A percentile compares a stretch with the other conserved stretches of the same genome.
Evolutionary conservation across 2,888 invertebrate species (phyloP).

Genomic region (Temnothorax ravouxi): DNA sequence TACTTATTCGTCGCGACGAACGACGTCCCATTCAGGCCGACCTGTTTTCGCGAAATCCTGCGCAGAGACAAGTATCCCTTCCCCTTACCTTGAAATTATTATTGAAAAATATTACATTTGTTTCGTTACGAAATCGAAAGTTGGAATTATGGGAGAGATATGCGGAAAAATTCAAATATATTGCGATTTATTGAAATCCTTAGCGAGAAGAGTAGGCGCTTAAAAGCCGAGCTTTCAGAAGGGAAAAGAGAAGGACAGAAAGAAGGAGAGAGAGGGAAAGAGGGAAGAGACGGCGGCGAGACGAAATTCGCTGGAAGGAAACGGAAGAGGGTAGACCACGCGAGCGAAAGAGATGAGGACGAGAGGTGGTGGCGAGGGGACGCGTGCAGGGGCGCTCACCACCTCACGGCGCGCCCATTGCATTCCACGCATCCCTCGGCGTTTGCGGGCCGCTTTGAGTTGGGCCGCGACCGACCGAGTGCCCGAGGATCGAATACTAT

Average conservation of each 20-base stretch:
- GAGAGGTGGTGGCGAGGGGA: slow-evolving; percentile 54
- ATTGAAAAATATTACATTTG: background rate
- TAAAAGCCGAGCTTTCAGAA: slow-evolving; percentile 4
- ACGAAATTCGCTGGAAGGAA: slow-evolving; percentile 23
- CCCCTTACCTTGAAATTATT: background rate
- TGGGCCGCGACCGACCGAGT: slow-evolving; percentile 72
- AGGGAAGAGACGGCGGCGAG: background rate
- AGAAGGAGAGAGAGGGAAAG: background rate
- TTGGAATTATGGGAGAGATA: background rate
- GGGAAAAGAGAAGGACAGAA: background rate
- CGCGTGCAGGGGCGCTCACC: slow-evolving; percentile 71
- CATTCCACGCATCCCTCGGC: slow-evolving; percentile 84
- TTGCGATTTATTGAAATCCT: background rate
- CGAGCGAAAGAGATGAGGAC: slow-evolving; percentile 24
- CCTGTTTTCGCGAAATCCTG: background rate
- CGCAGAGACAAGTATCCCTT: background rate
- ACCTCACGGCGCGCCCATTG: slow-evolving; percentile 84
- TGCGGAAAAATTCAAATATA: background rate
- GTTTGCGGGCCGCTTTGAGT: slow-evolving; percentile 81
- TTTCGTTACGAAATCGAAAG: background rate
- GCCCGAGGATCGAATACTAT: slow-evolving; percentile 75
- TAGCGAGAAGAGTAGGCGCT: background rate
- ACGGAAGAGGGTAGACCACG: slow-evolving; percentile 33
- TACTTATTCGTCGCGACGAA: background rate
- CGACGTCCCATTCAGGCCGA: background rate